phyloP scores from a whole-genome alignment of 2,797 vertebrate species.

The Bradypus variegatus region DNA sequence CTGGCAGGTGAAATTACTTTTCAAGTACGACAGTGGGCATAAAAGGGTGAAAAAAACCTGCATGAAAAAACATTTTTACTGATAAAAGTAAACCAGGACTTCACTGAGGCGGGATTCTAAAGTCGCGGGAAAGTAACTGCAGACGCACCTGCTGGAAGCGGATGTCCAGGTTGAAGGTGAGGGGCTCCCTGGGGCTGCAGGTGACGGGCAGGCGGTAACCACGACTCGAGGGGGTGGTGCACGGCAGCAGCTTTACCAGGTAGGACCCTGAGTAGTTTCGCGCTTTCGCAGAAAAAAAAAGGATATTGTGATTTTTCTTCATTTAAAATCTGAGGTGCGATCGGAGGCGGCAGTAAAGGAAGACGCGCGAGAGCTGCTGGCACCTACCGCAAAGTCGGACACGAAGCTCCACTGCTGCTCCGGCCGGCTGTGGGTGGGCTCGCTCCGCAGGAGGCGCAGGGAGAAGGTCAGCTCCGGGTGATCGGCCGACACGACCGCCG shows the following conservation, averaged over 20 bases:
- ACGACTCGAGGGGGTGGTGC: constrained; percentile 78
- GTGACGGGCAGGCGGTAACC: constrained; percentile 83
- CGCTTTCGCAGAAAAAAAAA: constrained; percentile 75
- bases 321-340: not conserved
- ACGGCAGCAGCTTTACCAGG: constrained; percentile 86
- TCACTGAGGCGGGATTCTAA: not conserved
- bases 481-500: constrained; percentile 85
- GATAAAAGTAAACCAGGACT: not conserved
- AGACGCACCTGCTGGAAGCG: constrained; percentile 89
- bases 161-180: constrained; percentile 90
- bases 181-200: constrained; percentile 85
- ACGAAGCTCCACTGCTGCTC: constrained; percentile 90
- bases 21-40: not conserved
- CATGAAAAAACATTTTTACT: too few relatives aligned
- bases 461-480: constrained; percentile 88
- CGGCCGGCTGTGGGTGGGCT: constrained; percentile 88
- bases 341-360: not conserved
- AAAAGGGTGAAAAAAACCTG: not conserved
- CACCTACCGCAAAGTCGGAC: constrained; percentile 91
- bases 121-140: not conserved
- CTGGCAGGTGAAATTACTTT: not conserved
- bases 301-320: not conserved
- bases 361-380: not conserved
- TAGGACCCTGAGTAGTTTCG: constrained; percentile 94
- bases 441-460: constrained; percentile 83